Evolutionary conservation across 2,113 vertebrate species (phyloP), one percentile per base, ranked within the genome.

Genomic region (Burhinus bistriatus): DNA sequence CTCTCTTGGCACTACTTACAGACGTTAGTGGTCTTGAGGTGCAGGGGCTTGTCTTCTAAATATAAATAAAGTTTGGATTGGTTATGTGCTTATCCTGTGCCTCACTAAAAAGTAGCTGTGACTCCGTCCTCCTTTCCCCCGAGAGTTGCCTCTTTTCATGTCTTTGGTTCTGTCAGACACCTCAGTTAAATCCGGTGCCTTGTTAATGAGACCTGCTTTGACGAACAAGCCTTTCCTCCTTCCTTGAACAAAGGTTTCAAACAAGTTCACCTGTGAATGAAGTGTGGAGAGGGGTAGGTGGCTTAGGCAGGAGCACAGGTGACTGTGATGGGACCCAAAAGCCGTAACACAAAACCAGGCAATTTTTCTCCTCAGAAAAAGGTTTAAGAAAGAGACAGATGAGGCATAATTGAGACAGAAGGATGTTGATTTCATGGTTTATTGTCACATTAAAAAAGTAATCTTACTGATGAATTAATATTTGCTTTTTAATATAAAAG

Each of bases 401-500:
- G 90, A 96, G 82, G 78, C 84, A 5, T 70, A 94, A 95, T 83
- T 97, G 97, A 98, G 97, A 97, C 95, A 97, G 86, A 97, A 95
- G 61, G 96, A 97, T 93, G 88, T 96, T 96, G 93, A 98, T 92
- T 97, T 98, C 90, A 97, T 97, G 96, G 87, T 98, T 98, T 97
- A 98, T 96, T 97, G 95, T 97, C 93, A 98, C 95, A 95, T 96
- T 98, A 97, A 98, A 98, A 98, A 98, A 97, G 97, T 98, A 97
- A 96, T 97, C 94, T 97, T 94, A 95, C 95, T 90, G 97, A 98
- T 96, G 97, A 97, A 97, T 97, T 97, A 96, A 95, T 98, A 97
- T 97, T 98, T 97, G 92, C 92, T 96, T 97, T 98, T 97, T 96
- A 97, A 98, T 98, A 96, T 96, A 97, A 98, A 98, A 98, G 96